These are phyloP conservation scores for Microctenopoma stevenorrisi DNA, from an alignment of 2,797 vertebrate species.

Conservation along the genomic window DNA sequence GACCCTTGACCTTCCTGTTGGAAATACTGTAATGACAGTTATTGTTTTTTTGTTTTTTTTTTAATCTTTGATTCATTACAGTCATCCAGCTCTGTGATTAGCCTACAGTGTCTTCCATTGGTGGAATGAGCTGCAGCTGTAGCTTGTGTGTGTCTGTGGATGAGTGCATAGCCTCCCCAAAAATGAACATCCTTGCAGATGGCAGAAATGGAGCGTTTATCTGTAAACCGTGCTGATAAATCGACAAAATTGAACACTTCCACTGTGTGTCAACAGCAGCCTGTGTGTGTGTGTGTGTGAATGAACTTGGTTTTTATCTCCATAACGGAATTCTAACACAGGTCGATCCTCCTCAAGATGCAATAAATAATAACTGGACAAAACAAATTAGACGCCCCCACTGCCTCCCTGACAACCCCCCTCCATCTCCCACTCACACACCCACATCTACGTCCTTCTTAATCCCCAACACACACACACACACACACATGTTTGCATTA, in stretches of 20 bases:
- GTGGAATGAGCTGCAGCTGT: background rate
- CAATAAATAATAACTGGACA: conserved; percentile 50
- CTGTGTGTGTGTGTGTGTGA: conserved; percentile 17
- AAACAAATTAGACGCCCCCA: conserved; percentile 43
- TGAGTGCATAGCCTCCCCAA: conserved; percentile 9
- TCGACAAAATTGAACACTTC: conserved; percentile 78
- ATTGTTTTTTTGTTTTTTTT: background rate
- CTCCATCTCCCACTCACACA: background rate
- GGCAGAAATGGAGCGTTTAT: conserved; percentile 47
- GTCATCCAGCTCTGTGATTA: background rate
- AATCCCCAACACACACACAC: background rate
- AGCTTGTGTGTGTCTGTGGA: conserved; percentile 17
- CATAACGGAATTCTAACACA: conserved; percentile 39
- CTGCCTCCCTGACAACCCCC: conserved; percentile 13
- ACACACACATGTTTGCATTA: conserved; percentile 18
- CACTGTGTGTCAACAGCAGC: conserved; percentile 49
- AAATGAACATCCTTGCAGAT: conserved; percentile 28
- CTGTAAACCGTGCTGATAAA: conserved; percentile 80
- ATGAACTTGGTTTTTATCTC: conserved; percentile 44
- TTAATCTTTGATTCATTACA: conserved; percentile 5
- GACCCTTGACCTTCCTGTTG: conserved; percentile 42
- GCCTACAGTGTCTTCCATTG: background rate
- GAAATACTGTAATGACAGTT: background rate
- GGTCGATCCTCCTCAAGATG: conserved; percentile 46
- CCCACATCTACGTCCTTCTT: background rate